Evolutionary conservation across 2,797 vertebrate species (phyloP).

Genomic region (Enteromius unitaeniatus): DNA sequence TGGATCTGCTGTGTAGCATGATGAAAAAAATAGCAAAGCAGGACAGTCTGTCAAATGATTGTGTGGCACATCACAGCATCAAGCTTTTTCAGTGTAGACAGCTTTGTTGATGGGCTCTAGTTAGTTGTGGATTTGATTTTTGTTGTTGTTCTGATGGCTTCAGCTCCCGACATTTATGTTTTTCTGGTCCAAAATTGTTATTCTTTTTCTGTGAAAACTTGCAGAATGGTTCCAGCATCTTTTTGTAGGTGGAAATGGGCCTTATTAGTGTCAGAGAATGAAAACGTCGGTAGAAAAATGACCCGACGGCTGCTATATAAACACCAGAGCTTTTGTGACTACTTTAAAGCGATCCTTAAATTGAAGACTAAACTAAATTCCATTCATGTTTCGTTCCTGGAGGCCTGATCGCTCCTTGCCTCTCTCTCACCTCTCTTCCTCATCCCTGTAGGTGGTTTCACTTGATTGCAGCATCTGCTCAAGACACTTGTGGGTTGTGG

Average conservation of each 20-base stretch:
- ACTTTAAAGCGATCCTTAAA: constrained; percentile 10
- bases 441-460: constrained; percentile 52
- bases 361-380: not conserved
- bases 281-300: not conserved
- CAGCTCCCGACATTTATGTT: not conserved
- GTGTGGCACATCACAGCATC: not conserved
- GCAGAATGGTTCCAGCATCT: not conserved
- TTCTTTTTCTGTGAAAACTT: not conserved
- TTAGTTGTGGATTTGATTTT: not conserved
- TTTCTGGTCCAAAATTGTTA: not conserved
- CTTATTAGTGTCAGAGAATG: not conserved
- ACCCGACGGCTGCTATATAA: no score
- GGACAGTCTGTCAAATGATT: not conserved
- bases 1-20: not conserved
- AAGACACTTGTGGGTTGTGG: constrained; percentile 24
- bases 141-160: not conserved
- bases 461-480: constrained; percentile 42
- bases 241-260: not conserved
- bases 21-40: not conserved
- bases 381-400: not conserved
- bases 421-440: constrained; percentile 22
- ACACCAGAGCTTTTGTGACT: constrained; percentile 6
- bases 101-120: not conserved
- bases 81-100: not conserved
- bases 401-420: constrained; percentile 42